Evolutionary conservation across 2,888 invertebrate species (phyloP), one percentile per base, ranked within the genome.

Genomic region (Macrostomum cliftonense): DNA sequence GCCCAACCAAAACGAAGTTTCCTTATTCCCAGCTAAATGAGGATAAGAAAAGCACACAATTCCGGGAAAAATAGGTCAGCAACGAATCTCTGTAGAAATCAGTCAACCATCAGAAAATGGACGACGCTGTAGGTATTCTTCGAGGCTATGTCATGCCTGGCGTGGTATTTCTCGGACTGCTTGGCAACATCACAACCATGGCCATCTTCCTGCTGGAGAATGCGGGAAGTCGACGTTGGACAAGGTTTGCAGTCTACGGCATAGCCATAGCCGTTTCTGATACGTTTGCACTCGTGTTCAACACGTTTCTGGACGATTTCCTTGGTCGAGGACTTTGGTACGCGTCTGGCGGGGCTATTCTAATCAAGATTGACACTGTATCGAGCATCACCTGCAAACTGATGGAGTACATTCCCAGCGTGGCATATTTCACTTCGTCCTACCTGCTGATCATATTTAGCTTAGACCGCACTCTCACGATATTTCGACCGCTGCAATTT

Each of bases 331-430:
- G 52, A 17, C 38, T 52, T 2, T 16, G 19, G n/a, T 52, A 52
- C 42, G 28, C 28, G 28, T 28, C 28, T 28, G 28, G 28, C 28
- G 28, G 28, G 9, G 28, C 28, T 7, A 28, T 28, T 28, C 40
- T 44, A 13, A 19, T 39, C 17, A 52, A 52, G 42, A 36, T 52
- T 16, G 52, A 52, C 42, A 36, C 42, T 7, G 14, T 38, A 17
- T 52, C 52, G 2, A 43, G 45, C 17, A n/a, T 14, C 13, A 37
- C 46, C 28, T 52, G 52, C 16, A 53, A 52, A 38, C 46, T 52
- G 36, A 52, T 52, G 45, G 52, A 52, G 39, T 53, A 53, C 20
- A 38, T 53, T 16, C 52, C 44, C n/a, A 52, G 52, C 40, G 43
- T 42, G 12, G 42, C 38, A 11, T 52, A 52, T 14, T 44, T 51